Conservation (phyloP, 2,888 invertebrate genomes). For the Melangyna quadrimaculata region DNA sequence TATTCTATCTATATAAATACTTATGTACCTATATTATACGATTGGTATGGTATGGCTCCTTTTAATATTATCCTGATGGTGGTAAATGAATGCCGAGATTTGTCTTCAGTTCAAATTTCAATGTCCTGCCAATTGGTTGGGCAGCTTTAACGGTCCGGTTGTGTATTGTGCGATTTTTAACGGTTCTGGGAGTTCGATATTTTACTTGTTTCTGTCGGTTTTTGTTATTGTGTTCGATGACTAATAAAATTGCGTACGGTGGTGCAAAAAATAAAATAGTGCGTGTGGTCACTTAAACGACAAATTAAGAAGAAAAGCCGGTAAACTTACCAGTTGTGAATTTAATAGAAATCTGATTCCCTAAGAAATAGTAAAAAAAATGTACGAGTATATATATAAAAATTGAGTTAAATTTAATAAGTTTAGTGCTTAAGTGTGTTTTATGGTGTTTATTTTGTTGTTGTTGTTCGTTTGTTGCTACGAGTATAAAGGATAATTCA, state of each 20-base stretch:
- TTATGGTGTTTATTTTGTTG: conserved; percentile 1
- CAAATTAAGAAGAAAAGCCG: neutral
- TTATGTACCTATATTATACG: neutral
- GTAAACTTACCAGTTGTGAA: conserved; percentile 8
- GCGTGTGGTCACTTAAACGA: neutral
- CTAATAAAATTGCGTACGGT: conserved; percentile 3
- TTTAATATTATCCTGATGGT: conserved; percentile 24
- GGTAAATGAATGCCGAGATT: conserved; percentile 48
- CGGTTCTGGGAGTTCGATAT: neutral
- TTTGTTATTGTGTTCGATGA: neutral
- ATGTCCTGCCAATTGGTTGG: conserved; percentile 61
- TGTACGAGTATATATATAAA: too few relatives aligned
- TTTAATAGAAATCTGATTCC: conserved; percentile 1
- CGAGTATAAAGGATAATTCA: conserved; percentile 12
- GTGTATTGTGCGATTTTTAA: neutral
- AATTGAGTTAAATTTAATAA: conserved; percentile 7
- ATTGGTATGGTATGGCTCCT: neutral
- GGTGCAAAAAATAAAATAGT: neutral
- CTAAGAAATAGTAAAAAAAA: neutral
- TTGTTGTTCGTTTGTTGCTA: neutral
- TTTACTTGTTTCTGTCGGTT: neutral
- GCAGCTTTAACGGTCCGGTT: conserved; percentile 16
- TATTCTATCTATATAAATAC: neutral
- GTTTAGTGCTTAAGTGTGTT: neutral
- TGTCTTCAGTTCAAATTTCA: conserved; percentile 62